Percentiles rank a stretch among this genome's conserved stretches.
Evolutionary conservation across 1,140 invertebrate species (phyloP).

Genomic region (Lordiphosa clarofinis): DNA sequence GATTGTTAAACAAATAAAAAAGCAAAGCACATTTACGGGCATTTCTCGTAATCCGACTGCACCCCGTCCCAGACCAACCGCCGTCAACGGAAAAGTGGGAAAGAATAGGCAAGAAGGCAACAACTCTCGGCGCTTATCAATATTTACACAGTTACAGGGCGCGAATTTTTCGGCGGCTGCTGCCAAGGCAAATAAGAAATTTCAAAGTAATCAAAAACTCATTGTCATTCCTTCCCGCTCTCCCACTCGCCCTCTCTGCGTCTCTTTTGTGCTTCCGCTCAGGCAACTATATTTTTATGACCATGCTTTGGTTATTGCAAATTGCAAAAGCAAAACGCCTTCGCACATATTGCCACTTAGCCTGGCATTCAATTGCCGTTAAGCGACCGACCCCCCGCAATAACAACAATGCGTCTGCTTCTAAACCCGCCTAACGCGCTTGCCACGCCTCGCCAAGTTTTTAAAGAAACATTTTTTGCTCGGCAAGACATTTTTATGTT

Average conservation of each 20-base stretch:
- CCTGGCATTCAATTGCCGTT: conserved; percentile 70
- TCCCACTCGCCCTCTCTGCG: conserved; percentile 1
- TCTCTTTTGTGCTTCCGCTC: conserved; percentile 12
- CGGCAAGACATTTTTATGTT: conserved; percentile 63
- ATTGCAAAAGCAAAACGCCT: conserved; percentile 73
- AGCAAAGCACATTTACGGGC: conserved; percentile 6
- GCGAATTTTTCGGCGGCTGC: conserved; percentile 44
- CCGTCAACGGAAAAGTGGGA: conserved; percentile 19
- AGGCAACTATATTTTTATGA: conserved; percentile 73
- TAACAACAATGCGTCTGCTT: conserved; percentile 38
- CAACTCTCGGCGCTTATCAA: conserved; percentile 60
- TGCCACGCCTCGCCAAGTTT: conserved; percentile 60
- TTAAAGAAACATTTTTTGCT: conserved; percentile 50
- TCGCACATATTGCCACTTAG: conserved; percentile 73
- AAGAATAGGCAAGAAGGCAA: conserved; percentile 16
- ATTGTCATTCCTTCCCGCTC: conserved; percentile 44
- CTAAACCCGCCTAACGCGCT: conserved; percentile 55
- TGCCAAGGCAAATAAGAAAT: conserved; percentile 74
- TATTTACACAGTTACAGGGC: conserved; percentile 67
- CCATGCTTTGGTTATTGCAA: conserved; percentile 73
- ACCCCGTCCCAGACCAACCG: background rate
- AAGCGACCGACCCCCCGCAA: conserved; percentile 37
- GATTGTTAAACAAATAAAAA: conserved; percentile 62
- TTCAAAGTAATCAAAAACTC: conserved; percentile 77
- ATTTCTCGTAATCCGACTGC: conserved; percentile 7